These are phyloP conservation scores for Eupristina koningsbergeri DNA, from an alignment of 1,140 invertebrate species.

Conservation along the genomic window DNA sequence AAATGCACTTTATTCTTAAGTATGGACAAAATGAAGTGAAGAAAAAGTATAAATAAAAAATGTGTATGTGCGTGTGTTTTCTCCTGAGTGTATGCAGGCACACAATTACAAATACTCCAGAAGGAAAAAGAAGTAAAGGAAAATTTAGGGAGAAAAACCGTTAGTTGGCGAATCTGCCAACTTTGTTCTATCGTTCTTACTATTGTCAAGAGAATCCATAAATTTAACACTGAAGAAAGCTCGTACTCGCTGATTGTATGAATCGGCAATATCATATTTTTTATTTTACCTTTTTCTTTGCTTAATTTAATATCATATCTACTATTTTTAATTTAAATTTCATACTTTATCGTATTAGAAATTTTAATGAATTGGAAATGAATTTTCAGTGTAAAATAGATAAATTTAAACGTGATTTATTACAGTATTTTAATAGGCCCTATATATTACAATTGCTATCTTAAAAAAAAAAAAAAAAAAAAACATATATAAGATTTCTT, in stretches of 20 bases:
- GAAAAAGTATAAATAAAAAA: background rate
- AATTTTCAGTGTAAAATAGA: too few species aligned
- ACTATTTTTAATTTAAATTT: background rate
- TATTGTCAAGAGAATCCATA: constrained; percentile 63
- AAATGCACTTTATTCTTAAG: background rate
- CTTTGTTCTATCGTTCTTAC: constrained; percentile 56
- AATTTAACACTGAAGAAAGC: constrained; percentile 55
- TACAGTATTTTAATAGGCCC: too few species aligned
- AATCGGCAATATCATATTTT: background rate
- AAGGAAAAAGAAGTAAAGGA: background rate
- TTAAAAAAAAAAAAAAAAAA: too few species aligned
- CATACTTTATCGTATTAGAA: too few species aligned
- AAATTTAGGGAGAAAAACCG: constrained; percentile 33
- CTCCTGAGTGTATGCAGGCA: too few species aligned
- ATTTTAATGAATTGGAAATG: too few species aligned
- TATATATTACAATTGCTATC: too few species aligned
- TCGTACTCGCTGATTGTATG: constrained; percentile 20
- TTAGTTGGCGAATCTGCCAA: constrained; percentile 62
- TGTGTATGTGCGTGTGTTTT: background rate
- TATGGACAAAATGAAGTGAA: background rate
- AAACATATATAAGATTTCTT: too few species aligned
- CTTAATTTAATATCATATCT: background rate
- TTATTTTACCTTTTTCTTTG: background rate
- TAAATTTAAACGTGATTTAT: too few species aligned
- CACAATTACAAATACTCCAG: too few species aligned